Evolutionary conservation across 2,113 vertebrate genomes (phyloP), one percentile per base, ranked within the genome.

Genomic region (Arothron firmamentum): DNA sequence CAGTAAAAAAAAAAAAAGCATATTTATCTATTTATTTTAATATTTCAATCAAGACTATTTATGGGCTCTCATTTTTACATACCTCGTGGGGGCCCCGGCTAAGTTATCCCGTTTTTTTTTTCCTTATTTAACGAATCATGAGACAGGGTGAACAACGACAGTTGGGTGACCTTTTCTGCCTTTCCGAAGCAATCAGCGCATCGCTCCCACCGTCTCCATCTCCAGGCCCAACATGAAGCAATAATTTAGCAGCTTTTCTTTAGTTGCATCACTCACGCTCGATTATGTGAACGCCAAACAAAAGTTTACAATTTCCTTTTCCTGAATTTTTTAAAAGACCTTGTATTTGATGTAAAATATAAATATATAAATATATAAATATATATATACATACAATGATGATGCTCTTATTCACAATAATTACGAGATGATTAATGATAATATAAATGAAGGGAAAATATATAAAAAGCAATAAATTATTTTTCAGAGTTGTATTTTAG

Each of bases 401-500:
- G 89, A 75, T 93, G 93, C 71, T 89, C 82, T 72, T 87, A 88
- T 87, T 85, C 86, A 87, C 80, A 85, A 77, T 86, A 90, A 89
- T 85, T 79, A 87, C 70, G 81, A 89, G 78, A 86, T 83, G 79
- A 88, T 86, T 74, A 79, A 82, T 81, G 82, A 77, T 80, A 72
- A 89, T 86, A 81, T 79, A 78, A 77, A 80, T 80, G 49, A 79
- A 77, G 80, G 80, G 71, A 75, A 84, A 84, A 45, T 82, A 82
- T 87, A 87, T 84, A 94, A 94, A 95, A 93, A 98, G 95, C 95
- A 98, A 99, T 99, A 98, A 97, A 96, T 98, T 97, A 97, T 99
- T 99, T 98, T 98, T 97, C 82, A 88, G 78, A 98, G 93, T 94
- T 97, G 93, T 92, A 87, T 94, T 95, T 95, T 95, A 96, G 93